Conservation (phyloP, 2,113 vertebrate species). For the Paramisgurnus dabryanus region DNA sequence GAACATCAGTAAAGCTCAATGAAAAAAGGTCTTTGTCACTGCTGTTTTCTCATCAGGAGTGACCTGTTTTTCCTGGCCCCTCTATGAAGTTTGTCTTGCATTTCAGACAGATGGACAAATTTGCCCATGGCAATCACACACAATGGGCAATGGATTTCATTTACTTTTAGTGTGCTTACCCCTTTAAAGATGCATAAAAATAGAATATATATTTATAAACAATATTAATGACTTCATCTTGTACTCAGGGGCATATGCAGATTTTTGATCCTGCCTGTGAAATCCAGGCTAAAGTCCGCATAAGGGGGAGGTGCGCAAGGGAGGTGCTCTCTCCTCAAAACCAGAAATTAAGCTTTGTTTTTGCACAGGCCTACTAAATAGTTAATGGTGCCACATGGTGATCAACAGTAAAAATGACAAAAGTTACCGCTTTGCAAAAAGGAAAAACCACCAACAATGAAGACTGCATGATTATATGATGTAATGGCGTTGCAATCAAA, state of each 20-base stretch:
- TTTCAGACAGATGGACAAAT: conserved; percentile 48
- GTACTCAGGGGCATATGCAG: not conserved
- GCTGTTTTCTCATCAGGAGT: conserved; percentile 45
- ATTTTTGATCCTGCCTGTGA: not conserved
- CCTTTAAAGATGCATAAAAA: not conserved
- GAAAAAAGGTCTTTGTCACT: conserved; percentile 37
- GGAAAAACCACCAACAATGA: too few species aligned
- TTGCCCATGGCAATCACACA: conserved; percentile 7
- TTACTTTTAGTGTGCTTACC: conserved; percentile 14
- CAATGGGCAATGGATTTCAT: conserved; percentile 26
- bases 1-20: conserved; percentile 3
- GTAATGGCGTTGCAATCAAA: too few species aligned
- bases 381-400: too few species aligned
- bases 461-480: too few species aligned
- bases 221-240: not conserved
- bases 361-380: too few species aligned
- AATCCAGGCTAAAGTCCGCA: not conserved
- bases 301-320: too few species aligned
- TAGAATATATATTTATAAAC: too few species aligned
- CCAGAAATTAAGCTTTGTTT: too few species aligned
- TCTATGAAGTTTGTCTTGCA: conserved; percentile 50
- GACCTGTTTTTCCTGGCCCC: conserved; percentile 48
- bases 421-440: too few species aligned
- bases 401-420: too few species aligned
- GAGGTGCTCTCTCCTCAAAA: too few species aligned